phyloP scores from a whole-genome alignment of 2,888 invertebrate species.

The Mythimna vitellina region DNA sequence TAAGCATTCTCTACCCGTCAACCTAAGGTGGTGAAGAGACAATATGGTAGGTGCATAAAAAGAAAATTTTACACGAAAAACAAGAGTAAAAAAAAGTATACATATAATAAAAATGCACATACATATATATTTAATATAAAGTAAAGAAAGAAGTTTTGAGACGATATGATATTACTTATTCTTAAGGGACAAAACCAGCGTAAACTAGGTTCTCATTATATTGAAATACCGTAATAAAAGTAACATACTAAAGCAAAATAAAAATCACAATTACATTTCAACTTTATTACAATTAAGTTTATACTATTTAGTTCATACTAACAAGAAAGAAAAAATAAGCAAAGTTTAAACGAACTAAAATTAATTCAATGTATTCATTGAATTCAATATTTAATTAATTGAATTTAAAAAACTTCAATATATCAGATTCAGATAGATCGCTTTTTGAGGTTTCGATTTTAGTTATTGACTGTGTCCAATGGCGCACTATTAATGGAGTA shows the following conservation, averaged over 20 bases:
- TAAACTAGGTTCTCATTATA: neutral
- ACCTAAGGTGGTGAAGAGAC: no score
- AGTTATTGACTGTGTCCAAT: slow-evolving; percentile 8
- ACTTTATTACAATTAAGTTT: neutral
- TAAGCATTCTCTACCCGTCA: no score
- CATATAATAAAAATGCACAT: no score
- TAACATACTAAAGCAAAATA: neutral
- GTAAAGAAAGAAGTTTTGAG: no score
- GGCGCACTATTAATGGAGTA: neutral
- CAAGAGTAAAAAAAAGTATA: no score
- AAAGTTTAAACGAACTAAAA: neutral
- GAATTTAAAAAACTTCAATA: neutral
- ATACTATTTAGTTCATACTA: no score
- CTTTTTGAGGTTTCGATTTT: slow-evolving; percentile 2
- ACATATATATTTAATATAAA: no score
- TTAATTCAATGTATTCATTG: neutral
- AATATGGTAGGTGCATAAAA: no score
- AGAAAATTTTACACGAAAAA: no score
- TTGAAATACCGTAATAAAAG: neutral
- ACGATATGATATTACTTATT: no score
- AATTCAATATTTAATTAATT: neutral
- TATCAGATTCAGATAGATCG: neutral
- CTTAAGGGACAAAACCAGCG: neutral
- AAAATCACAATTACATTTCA: neutral
- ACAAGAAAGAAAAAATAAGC: neutral